Evolutionary conservation across 2,113 vertebrate species (phyloP), one percentile per base, ranked within the genome.

Genomic region (Menidia beryllina): DNA sequence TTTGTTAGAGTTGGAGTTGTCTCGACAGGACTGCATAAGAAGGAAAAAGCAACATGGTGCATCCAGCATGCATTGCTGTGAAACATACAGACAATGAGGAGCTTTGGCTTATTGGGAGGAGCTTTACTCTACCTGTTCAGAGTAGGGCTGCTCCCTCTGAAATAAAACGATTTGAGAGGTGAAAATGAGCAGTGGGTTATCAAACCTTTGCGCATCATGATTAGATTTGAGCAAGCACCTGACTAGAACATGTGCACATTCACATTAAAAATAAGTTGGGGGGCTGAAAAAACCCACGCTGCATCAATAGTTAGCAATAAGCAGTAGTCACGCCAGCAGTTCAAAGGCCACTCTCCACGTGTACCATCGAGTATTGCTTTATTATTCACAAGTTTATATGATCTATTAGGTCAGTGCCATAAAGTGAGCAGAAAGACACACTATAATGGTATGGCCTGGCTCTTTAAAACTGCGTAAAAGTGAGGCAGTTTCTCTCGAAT

Each of bases 81-180:
- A 85, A 72, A 91, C 73, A 89, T 54, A 83, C 76, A 91, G 70
- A 87, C 27, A 14, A 61, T 58, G 61, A 43, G 49, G 39, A 78
- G 74, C 61, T 82, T 72, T 82, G 80, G 74, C 73, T 83, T 64
- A 67, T 64, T 57, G 75, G 78, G 91, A 90, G 89, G 87, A 89
- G 83, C 75, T 84, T 58, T 92, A 92, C 91, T 90, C 93, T 93
- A 95, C 93, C 94, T 95, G 94, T 90, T 93, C 88, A 94, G 87
- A 87, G 91, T 86, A 86, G 91, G 89, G 84, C 86, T 92, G 90
- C 85, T 90, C 81, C 87, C 92, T 94, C 95, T 96, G 94, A 91
- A 95, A 95, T 92, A 86, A 93, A 88, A 94, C 74, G 57, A 90
- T 84, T 78, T 10, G 73, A 93, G 86, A 95, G 77, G 84, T 83